Conservation (phyloP, 2,888 invertebrate genomes). For the Drosophila anomelani region DNA sequence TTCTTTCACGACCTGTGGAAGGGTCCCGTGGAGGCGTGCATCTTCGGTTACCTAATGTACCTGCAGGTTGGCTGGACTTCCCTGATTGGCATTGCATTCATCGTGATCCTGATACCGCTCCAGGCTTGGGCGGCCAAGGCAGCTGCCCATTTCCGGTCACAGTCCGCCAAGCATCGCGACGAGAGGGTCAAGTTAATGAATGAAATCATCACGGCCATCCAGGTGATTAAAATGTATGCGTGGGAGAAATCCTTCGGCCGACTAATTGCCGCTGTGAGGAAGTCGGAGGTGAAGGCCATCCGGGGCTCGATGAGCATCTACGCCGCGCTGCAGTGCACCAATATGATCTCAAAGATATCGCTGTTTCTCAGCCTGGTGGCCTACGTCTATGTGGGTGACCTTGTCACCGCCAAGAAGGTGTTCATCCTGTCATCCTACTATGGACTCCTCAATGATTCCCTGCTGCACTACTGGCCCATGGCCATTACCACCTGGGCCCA, state of each 20-base stretch:
- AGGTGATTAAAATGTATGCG: slow-evolving; percentile 95
- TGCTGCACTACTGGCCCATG: slow-evolving; percentile 92
- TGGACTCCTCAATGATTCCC: slow-evolving; percentile 90
- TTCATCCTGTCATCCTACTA: slow-evolving; percentile 94
- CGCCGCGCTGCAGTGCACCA: slow-evolving; percentile 89
- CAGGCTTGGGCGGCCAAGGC: slow-evolving; percentile 90
- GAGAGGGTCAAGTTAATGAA: slow-evolving; percentile 94
- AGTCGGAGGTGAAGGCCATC: slow-evolving; percentile 89
- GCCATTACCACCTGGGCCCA: slow-evolving; percentile 92
- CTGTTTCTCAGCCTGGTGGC: slow-evolving; percentile 90
- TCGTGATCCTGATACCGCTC: slow-evolving; percentile 89
- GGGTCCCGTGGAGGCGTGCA: slow-evolving; percentile 88
- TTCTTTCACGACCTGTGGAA: slow-evolving; percentile 97
- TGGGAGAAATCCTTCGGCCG: slow-evolving; percentile 93
- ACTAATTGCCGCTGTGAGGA: slow-evolving; percentile 89
- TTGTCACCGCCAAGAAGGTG: slow-evolving; percentile 90
- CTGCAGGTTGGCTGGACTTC: slow-evolving; percentile 88
- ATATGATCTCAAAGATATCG: slow-evolving; percentile 91
- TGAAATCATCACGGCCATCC: slow-evolving; percentile 92
- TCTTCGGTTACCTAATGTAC: slow-evolving; percentile 86
- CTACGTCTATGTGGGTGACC: slow-evolving; percentile 87
- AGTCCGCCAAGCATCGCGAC: slow-evolving; percentile 92
- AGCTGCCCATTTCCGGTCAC: slow-evolving; percentile 87
- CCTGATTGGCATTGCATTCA: slow-evolving; percentile 88
- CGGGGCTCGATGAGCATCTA: slow-evolving; percentile 88